A percentile compares a stretch with the other conserved stretches of the same genome.
Evolutionary conservation across 2,888 invertebrate species (phyloP).

Genomic region (Phyllotreta striolata): DNA sequence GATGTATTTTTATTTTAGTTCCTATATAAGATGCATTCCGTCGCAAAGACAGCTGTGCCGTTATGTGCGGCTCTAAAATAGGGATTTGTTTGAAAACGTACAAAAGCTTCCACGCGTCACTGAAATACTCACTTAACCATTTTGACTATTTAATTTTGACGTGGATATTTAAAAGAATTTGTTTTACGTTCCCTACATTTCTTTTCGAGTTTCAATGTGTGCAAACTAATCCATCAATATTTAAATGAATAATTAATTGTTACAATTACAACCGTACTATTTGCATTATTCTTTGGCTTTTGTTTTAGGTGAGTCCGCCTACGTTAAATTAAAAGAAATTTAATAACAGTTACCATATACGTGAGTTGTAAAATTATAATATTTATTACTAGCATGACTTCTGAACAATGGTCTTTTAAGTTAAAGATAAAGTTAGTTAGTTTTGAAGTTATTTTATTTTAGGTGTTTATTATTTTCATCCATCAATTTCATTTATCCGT

Average conservation of each 20-base stretch:
- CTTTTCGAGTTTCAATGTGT: not conserved
- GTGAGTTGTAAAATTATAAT: slow-evolving; percentile 19
- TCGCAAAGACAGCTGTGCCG: slow-evolving; percentile 24
- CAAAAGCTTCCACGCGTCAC: slow-evolving; percentile 8
- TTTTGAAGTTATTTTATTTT: too few relatives aligned
- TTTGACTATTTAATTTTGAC: too few relatives aligned
- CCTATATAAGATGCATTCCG: slow-evolving; percentile 30
- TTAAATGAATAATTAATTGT: slow-evolving; percentile 10
- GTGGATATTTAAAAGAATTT: too few relatives aligned
- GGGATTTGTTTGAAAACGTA: slow-evolving; percentile 30
- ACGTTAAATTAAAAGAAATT: slow-evolving; percentile 12
- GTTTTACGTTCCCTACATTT: too few relatives aligned
- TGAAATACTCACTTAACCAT: slow-evolving; percentile 1
- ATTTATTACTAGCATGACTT: slow-evolving; percentile 11
- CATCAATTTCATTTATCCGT: too few relatives aligned
- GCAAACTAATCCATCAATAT: too few relatives aligned
- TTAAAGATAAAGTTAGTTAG: too few relatives aligned
- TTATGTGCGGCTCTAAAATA: slow-evolving; percentile 35
- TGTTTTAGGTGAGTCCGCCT: slow-evolving; percentile 29
- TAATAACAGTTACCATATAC: slow-evolving; percentile 19
- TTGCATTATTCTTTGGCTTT: slow-evolving; percentile 26
- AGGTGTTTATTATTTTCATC: too few relatives aligned
- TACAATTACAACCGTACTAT: slow-evolving; percentile 12
- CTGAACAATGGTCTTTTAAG: not conserved
- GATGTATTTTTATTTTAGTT: slow-evolving; percentile 37